These are phyloP conservation scores for Drosophila trapezifrons DNA, from an alignment of 1,140 invertebrate genomes.

Conservation along the genomic window DNA sequence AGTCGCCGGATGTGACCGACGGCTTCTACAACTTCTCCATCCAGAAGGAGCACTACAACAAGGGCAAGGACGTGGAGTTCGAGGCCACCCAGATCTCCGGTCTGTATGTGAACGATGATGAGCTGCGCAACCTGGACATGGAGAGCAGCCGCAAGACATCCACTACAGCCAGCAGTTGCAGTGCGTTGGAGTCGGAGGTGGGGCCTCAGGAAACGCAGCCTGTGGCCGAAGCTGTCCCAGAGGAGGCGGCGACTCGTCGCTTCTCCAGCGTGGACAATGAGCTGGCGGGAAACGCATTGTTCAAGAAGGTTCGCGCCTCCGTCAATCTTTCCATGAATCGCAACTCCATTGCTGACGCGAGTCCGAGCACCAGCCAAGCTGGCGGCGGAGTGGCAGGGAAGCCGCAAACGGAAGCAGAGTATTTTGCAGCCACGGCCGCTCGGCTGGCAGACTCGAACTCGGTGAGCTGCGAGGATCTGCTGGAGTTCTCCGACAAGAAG, in stretches of 20 bases:
- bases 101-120: constrained; percentile 78
- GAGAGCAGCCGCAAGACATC: constrained; percentile 46
- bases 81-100: constrained; percentile 63
- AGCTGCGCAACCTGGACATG: constrained; percentile 76
- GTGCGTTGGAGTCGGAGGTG: constrained; percentile 14
- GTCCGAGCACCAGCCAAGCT: constrained; percentile 2
- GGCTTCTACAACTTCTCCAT: constrained; percentile 83
- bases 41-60: constrained; percentile 82
- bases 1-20: constrained; percentile 81
- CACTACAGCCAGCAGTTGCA: constrained; percentile 33
- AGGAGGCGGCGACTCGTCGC: constrained; percentile 30
- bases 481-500: constrained; percentile 95
- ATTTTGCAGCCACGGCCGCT: constrained; percentile 75
- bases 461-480: constrained; percentile 95
- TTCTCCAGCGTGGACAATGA: constrained; percentile 68
- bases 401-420: constrained; percentile 73
- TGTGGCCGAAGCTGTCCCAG: constrained; percentile 10
- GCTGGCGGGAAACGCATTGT: constrained; percentile 80
- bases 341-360: constrained; percentile 36
- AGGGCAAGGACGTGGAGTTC: constrained; percentile 67
- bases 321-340: constrained; percentile 74
- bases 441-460: constrained; percentile 87
- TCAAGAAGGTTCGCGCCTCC: constrained; percentile 83
- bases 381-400: constrained; percentile 24
- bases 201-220: constrained; percentile 13